Percentiles rank a stretch among this genome's conserved stretches.
phyloP scores from a whole-genome alignment of 2,797 vertebrate species.

The Clarias laeviceps region DNA sequence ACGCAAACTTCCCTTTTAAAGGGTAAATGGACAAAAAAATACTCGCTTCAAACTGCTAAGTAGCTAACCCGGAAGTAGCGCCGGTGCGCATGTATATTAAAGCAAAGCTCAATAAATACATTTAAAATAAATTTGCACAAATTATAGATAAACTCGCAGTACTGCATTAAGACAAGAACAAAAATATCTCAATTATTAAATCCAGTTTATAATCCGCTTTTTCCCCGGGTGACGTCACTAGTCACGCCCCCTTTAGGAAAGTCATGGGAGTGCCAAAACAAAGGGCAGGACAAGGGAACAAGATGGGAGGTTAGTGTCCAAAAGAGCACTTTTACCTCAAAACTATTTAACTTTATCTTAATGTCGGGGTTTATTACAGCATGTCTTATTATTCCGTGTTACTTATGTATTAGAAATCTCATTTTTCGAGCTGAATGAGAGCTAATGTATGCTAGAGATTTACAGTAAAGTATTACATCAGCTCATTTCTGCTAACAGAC shows the following conservation, averaged over 20 bases:
- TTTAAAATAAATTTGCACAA: too few relatives aligned
- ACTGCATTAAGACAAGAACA: not conserved
- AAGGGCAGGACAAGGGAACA: constrained; percentile 68
- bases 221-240: not conserved
- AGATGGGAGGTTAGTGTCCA: constrained; percentile 77
- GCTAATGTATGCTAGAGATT: not conserved
- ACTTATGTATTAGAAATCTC: not conserved
- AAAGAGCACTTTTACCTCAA: not conserved
- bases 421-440: not conserved
- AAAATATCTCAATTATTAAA: accelerated
- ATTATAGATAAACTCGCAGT: too few relatives aligned
- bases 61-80: not conserved
- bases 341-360: not conserved
- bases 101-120: not conserved
- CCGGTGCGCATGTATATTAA: not conserved
- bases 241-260: constrained; percentile 60
- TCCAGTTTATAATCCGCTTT: not conserved
- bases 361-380: not conserved
- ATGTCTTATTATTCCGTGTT: not conserved
- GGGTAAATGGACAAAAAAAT: not conserved
- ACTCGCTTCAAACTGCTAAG: not conserved
- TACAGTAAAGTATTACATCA: not conserved
- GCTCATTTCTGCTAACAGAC: not conserved
- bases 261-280: constrained; percentile 58
- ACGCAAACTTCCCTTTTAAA: not conserved